Evolutionary conservation across 2,888 invertebrate genomes (phyloP).

Genomic region (Lymantria dispar): DNA sequence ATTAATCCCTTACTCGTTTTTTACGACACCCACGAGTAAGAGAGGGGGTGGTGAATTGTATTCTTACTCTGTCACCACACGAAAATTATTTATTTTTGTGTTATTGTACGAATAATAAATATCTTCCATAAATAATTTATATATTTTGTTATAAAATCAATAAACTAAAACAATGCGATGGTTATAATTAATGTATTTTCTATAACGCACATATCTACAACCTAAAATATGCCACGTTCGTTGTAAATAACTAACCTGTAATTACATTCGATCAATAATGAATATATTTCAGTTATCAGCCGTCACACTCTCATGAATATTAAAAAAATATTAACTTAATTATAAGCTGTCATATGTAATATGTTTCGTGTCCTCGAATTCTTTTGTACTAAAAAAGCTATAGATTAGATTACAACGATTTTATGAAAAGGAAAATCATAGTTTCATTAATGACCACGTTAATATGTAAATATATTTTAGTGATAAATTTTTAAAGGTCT

Average conservation of each 20-base stretch:
- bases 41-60: too few relatives aligned
- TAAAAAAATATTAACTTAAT: conserved; percentile 31
- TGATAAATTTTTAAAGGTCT: too few relatives aligned
- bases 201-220: neutral
- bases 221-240: conserved; percentile 9
- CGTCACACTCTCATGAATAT: conserved; percentile 30
- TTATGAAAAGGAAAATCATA: neutral
- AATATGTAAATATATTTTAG: neutral
- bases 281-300: conserved; percentile 33
- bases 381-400: conserved; percentile 8
- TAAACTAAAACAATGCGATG: too few relatives aligned
- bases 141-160: too few relatives aligned
- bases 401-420: conserved; percentile 9
- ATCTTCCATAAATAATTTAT: too few relatives aligned
- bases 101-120: too few relatives aligned
- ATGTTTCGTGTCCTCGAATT: conserved; percentile 14
- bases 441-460: neutral
- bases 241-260: conserved; percentile 19
- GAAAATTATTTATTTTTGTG: too few relatives aligned
- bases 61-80: too few relatives aligned
- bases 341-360: conserved; percentile 29
- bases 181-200: too few relatives aligned
- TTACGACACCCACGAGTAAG: too few relatives aligned
- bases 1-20: too few relatives aligned
- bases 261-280: conserved; percentile 28